phyloP scores from a whole-genome alignment of 1,140 invertebrate genomes.

The Rhizoglyphus robini region DNA sequence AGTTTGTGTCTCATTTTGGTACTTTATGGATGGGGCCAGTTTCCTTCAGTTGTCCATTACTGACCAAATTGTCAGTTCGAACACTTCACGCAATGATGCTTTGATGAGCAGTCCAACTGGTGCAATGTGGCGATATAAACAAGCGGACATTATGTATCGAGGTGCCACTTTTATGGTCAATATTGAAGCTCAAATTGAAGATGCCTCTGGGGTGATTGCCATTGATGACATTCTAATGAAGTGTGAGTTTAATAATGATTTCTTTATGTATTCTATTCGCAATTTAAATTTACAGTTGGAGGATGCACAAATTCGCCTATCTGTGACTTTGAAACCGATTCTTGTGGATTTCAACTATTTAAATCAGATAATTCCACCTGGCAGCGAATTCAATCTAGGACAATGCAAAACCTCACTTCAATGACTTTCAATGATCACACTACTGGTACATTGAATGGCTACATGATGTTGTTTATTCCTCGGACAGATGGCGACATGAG shows the following conservation, averaged over 20 bases:
- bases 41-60: constrained; percentile 19
- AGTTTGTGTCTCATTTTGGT: constrained; percentile 27
- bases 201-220: constrained; percentile 31
- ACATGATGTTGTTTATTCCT: constrained; percentile 21
- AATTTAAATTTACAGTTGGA: constrained; percentile 19
- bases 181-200: neutral
- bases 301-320: constrained; percentile 25
- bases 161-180: neutral
- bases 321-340: constrained; percentile 28
- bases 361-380: constrained; percentile 18
- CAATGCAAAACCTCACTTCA: neutral
- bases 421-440: constrained; percentile 23
- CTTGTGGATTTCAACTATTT: constrained; percentile 26
- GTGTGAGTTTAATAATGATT: neutral
- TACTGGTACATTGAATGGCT: constrained; percentile 18
- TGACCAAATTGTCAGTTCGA: constrained; percentile 10
- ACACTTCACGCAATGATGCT: too few species aligned
- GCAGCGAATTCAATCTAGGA: neutral
- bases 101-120: too few species aligned
- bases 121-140: too few species aligned
- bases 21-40: constrained; percentile 27
- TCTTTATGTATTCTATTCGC: neutral
- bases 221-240: constrained; percentile 34
- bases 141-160: too few species aligned
- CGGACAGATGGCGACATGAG: constrained; percentile 17